A percentile compares a stretch with the other conserved stretches of the same genome.
These are phyloP conservation scores for Drosophila ohnishii DNA, from an alignment of 1,140 invertebrate species.

Conservation along the genomic window DNA sequence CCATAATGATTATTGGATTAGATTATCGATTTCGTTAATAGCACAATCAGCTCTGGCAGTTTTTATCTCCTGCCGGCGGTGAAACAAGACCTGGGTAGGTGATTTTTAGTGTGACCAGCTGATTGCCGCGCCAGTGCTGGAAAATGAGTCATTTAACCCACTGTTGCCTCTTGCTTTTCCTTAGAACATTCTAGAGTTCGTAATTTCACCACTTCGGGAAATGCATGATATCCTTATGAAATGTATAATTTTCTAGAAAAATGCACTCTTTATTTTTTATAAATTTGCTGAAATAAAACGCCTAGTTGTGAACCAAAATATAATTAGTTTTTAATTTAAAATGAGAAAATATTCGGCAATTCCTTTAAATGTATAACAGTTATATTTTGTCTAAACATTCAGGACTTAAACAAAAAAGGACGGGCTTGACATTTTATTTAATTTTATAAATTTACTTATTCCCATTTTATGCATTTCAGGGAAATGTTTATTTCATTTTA, in stretches of 20 bases:
- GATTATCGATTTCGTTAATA: no score
- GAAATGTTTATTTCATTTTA: background rate
- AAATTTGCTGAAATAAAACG: background rate
- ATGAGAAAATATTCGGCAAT: background rate
- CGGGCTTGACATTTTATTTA: background rate
- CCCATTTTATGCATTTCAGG: background rate
- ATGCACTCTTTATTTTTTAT: background rate
- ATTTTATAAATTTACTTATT: background rate
- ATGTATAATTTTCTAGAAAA: background rate
- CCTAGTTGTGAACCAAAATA: no score
- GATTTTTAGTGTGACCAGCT: background rate
- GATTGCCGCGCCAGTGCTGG: background rate
- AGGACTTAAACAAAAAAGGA: background rate
- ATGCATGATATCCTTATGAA: constrained; percentile 11
- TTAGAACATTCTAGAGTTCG: constrained; percentile 21
- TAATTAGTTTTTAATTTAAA: background rate
- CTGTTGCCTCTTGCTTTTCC: background rate
- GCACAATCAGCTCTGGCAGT: background rate
- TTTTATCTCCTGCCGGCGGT: background rate
- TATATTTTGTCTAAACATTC: background rate
- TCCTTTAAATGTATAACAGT: background rate
- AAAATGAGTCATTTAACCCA: background rate
- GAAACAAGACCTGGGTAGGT: background rate
- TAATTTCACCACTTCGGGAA: constrained; percentile 16
- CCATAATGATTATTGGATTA: background rate